Base-by-base conservation (phyloP, 1,140 invertebrate species). In the Meloidogyne chitwoodi region DNA sequence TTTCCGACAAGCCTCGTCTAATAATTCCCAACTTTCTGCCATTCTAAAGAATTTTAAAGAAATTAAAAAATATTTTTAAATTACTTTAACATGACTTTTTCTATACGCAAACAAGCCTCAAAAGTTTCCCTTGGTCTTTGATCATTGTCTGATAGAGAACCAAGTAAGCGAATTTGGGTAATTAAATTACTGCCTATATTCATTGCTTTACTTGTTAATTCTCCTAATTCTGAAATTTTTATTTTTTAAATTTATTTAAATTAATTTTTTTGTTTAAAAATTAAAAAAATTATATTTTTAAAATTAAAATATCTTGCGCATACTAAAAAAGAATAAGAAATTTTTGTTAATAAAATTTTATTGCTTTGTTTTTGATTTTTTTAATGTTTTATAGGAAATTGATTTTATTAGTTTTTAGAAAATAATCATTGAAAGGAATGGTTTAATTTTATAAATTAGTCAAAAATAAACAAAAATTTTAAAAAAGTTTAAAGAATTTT, bases 11-110 rank as follows among this genome's bases (percentile, higher is more conserved):
- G 86, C 84, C 2, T 92, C 88, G 76, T 93, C 91, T 66, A 88
- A 87, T 68, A 90, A 89, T 81, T 90, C 89, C 74, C 92, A 91
- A 77, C 92, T 91, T 19, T 92, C 86, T 68, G 90, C 90, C 82
- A 92, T 90, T 48, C 92, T 86, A 68, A 69, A 41, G 44, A 74
- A 74, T 27, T 6, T 27, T 1, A 11, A 69, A 29, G 16, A 14
- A n/a, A n/a, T n/a, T n/a, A n/a, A n/a, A n/a, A n/a, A n/a, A n/a
- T n/a, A n/a, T n/a, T n/a, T 16, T 27, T 68, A 74, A 27, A 26
- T 68, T 75, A 85, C 84, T 73, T 83, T 31, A 85, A 64, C 84
- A 85, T 86, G 16, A 80, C 76, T 27, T 79, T 80, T 68, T 86
- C 84, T 65, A 86, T 85, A 22, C 69, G 62, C 61, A 85, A 68